Evolutionary conservation across 2,797 vertebrate genomes (phyloP).

Genomic region (Dryobates pubescens): DNA sequence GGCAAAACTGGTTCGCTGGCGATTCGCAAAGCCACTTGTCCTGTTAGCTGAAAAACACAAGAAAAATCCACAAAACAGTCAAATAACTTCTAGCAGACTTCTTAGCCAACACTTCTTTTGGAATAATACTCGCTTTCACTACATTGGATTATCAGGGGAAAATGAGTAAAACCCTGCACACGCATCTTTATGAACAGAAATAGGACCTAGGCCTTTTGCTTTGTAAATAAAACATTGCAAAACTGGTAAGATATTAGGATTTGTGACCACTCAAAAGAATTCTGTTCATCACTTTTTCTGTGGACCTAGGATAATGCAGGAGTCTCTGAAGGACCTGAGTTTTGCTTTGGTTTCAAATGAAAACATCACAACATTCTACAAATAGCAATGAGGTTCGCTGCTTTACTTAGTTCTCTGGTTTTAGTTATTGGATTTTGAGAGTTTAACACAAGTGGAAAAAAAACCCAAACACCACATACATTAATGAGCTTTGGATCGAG

Average conservation of each 20-base stretch:
- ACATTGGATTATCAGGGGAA: background rate
- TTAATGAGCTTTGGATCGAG: background rate
- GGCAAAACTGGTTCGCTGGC: slow-evolving; percentile 90
- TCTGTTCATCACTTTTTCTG: background rate
- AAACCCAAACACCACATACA: background rate
- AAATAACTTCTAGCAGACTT: slow-evolving; percentile 25
- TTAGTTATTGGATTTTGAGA: background rate
- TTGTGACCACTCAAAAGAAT: background rate
- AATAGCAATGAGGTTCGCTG: background rate
- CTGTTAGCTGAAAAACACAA: slow-evolving; percentile 86
- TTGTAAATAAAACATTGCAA: background rate
- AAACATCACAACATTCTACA: background rate
- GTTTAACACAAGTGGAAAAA: background rate
- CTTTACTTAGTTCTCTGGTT: background rate
- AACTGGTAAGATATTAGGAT: background rate
- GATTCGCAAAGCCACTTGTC: slow-evolving; percentile 89
- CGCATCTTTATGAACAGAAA: background rate
- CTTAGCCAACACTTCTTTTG: background rate
- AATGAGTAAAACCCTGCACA: background rate
- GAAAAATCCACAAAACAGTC: slow-evolving; percentile 42
- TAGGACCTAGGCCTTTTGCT: background rate
- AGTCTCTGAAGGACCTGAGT: background rate
- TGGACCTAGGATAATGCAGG: background rate
- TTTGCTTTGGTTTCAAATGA: background rate
- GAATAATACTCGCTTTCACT: background rate